phyloP scores from a whole-genome alignment of 2,113 vertebrate genomes.

The Lutjanus erythropterus region DNA sequence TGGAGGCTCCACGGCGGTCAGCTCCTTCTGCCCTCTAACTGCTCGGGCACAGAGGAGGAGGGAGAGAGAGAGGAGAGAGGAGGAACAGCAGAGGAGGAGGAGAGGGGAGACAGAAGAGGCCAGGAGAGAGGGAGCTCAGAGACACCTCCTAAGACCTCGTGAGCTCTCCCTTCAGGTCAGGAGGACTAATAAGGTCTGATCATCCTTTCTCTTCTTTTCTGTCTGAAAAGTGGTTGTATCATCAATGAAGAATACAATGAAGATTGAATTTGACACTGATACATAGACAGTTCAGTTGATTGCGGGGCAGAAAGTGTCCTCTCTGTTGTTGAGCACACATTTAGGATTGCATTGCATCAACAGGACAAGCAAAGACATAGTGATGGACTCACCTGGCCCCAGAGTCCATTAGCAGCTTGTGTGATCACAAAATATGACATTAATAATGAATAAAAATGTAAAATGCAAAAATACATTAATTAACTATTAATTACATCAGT shows the following conservation, averaged over 20 bases:
- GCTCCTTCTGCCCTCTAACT: slow-evolving; percentile 26
- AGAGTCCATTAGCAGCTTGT: no score
- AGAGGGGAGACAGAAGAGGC: slow-evolving; percentile 7
- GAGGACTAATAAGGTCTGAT: slow-evolving; percentile 51
- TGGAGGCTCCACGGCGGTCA: slow-evolving; percentile 2
- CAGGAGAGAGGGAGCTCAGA: slow-evolving; percentile 13
- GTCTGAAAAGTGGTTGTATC: slow-evolving; percentile 7
- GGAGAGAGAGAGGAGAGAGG: slow-evolving; percentile 34
- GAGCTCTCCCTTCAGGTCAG: slow-evolving; percentile 60
- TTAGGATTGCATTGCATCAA: neutral
- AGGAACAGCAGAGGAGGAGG: slow-evolving; percentile 27
- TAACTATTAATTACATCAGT: no score
- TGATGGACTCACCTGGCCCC: neutral
- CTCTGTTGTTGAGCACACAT: neutral
- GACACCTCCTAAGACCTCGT: slow-evolving; percentile 52
- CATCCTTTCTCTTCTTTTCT: neutral
- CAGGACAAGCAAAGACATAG: neutral
- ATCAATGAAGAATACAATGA: neutral
- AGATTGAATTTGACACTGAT: neutral
- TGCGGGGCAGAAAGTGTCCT: neutral
- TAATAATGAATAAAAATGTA: no score
- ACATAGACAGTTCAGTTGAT: neutral
- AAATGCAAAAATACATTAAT: no score
- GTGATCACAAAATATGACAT: no score
- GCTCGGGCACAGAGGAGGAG: slow-evolving; percentile 43